Evolutionary conservation across 2,797 vertebrate species (phyloP).

Genomic region (Rachycentron canadum): DNA sequence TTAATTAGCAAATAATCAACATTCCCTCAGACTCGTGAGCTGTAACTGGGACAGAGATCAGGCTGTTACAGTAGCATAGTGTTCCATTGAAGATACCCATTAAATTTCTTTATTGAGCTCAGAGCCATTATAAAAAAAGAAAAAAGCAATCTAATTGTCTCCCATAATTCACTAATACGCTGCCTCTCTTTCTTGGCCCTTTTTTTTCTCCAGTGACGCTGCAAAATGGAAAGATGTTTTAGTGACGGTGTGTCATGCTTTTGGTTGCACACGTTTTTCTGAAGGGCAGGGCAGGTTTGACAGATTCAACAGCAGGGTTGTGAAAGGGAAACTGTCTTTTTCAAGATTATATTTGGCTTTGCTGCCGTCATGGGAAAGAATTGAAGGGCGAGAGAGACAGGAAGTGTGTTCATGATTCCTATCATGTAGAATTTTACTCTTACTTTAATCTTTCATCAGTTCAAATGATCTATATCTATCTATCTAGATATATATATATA

Average conservation of each 20-base stretch:
- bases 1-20: constrained; percentile 71
- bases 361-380: too few relatives aligned
- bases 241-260: constrained; percentile 33
- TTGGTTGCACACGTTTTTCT: constrained; percentile 5
- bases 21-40: constrained; percentile 53
- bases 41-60: constrained; percentile 61
- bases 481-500: too few relatives aligned
- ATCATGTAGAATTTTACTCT: neutral
- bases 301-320: neutral
- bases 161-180: constrained; percentile 53
- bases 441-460: neutral
- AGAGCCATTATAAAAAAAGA: constrained; percentile 46
- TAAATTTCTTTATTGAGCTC: constrained; percentile 58
- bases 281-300: neutral
- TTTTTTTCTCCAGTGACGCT: constrained; percentile 25
- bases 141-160: constrained; percentile 51
- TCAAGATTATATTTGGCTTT: constrained; percentile 11
- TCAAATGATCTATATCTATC: neutral
- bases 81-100: constrained; percentile 57
- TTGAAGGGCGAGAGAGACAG: too few relatives aligned
- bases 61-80: constrained; percentile 52
- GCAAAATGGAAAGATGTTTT: constrained; percentile 48
- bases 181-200: too few relatives aligned
- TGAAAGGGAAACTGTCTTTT: neutral
- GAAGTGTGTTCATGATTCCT: neutral